A percentile compares a stretch with the other conserved stretches of the same genome.
Evolutionary conservation across 2,113 vertebrate genomes (phyloP).

Genomic region (Eleginops maclovinus): DNA sequence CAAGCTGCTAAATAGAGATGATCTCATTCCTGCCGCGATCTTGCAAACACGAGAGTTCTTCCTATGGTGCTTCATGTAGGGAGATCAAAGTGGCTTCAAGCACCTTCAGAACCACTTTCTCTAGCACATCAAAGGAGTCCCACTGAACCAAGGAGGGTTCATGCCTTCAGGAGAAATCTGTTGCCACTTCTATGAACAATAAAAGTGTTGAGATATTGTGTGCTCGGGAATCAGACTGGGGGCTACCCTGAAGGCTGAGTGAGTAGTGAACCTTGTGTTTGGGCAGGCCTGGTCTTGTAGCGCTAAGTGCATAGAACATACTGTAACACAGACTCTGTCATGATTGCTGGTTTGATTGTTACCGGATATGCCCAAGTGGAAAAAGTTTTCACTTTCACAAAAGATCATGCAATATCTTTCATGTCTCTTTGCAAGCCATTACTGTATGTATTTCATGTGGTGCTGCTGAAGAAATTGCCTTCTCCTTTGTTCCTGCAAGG

Average conservation of each 20-base stretch:
- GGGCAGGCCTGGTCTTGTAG: slow-evolving; percentile 30
- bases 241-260: slow-evolving; percentile 34
- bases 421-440: not conserved
- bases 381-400: not conserved
- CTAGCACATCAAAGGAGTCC: slow-evolving; percentile 57
- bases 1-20: slow-evolving; percentile 26
- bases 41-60: not conserved
- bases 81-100: slow-evolving; percentile 58
- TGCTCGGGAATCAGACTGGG: slow-evolving; percentile 21
- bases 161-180: slow-evolving; percentile 37
- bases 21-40: slow-evolving; percentile 32
- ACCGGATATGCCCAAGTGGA: not conserved
- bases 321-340: slow-evolving; percentile 7
- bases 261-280: slow-evolving; percentile 13
- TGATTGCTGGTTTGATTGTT: not conserved
- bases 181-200: slow-evolving; percentile 48
- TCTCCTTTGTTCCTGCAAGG: not conserved
- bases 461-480: slow-evolving; percentile 18
- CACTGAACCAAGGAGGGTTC: slow-evolving; percentile 13
- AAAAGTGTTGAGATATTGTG: slow-evolving; percentile 37
- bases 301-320: slow-evolving; percentile 4
- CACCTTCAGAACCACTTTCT: slow-evolving; percentile 30
- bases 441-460: not conserved
- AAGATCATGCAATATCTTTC: not conserved
- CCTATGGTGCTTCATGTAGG: not conserved